phyloP scores from a whole-genome alignment of 92 coral and sea anemone genomes.

The Palythoa grandis region DNA sequence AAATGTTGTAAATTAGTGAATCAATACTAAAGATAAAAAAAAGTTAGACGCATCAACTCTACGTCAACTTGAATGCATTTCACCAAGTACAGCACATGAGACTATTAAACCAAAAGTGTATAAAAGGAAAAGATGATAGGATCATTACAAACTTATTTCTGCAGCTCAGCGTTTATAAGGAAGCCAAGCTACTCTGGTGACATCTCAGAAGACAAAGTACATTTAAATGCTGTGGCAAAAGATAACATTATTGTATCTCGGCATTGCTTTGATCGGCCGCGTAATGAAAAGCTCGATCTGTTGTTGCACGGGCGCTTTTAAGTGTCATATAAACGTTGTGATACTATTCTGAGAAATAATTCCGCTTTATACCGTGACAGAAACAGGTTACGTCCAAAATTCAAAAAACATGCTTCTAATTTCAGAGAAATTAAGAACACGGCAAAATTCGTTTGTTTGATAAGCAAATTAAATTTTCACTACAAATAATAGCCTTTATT shows the following conservation, averaged over 20 bases:
- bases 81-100: background rate
- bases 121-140: too few relatives aligned
- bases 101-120: background rate
- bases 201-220: background rate
- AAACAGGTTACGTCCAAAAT: background rate
- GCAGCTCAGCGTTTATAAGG: too few relatives aligned
- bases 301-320: background rate
- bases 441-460: background rate
- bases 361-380: background rate
- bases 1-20: background rate
- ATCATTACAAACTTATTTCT: too few relatives aligned
- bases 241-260: conserved; percentile 34
- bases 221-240: conserved; percentile 10
- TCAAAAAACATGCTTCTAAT: background rate
- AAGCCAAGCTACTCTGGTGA: too few relatives aligned
- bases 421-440: background rate
- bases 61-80: background rate
- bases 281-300: background rate
- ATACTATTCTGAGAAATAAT: background rate
- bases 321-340: background rate
- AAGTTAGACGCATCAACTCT: background rate
- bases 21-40: background rate
- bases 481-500: conserved; percentile 12
- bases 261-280: conserved; percentile 16
- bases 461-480: conserved; percentile 33